Base-by-base conservation (phyloP, 2,888 invertebrate species). In the Caenorhabditis zanzibari region DNA sequence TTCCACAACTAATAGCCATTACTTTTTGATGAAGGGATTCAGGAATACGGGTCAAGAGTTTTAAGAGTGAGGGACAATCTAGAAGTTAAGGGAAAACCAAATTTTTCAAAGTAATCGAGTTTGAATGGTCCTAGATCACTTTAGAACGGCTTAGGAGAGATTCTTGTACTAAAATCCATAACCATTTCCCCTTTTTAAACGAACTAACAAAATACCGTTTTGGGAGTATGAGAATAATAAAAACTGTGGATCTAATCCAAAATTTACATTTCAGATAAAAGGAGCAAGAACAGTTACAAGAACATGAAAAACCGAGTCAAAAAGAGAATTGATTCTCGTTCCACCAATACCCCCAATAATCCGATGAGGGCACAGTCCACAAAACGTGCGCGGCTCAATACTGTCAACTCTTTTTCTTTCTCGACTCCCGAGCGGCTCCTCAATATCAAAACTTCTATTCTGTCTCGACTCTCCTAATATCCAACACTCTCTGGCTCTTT, bases 391-490 rank as follows among this genome's bases (percentile, higher is more conserved):
- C 68, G 68, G 59, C 76, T 76, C 76, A 35, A 47, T 61, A 66
- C 66, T 75, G 74, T 64, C 74, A 74, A 64, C 74, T 74, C 54
- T 35, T 47, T 47, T 47, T 19, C 10, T 47, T 47, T 47, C n/a
- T n/a, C n/a, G n/a, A n/a, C n/a, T 47, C 47, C 54, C 32, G n/a
- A n/a, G 26, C 52, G 28, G 28, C 44, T 26, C 28, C 66, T 58
- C 58, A 35, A n/a, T 66, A 75, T 66, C 66, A 75, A 75, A 74
- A 64, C 41, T 56, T 66, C 58, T 66, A 64, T 54, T 74, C 52
- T n/a, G 12, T 64, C 35, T 47, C 16, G 3, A 19, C 38, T 26
- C 64, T 74, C 22, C 38, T 56, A n/a, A 26, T 19, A 52, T 74
- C 64, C 19, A 56, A 58, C 56, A 32, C 24, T 75, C 44, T 58